phyloP scores from a whole-genome alignment of 2,888 invertebrate genomes.

The Chrysomela aeneicollis region DNA sequence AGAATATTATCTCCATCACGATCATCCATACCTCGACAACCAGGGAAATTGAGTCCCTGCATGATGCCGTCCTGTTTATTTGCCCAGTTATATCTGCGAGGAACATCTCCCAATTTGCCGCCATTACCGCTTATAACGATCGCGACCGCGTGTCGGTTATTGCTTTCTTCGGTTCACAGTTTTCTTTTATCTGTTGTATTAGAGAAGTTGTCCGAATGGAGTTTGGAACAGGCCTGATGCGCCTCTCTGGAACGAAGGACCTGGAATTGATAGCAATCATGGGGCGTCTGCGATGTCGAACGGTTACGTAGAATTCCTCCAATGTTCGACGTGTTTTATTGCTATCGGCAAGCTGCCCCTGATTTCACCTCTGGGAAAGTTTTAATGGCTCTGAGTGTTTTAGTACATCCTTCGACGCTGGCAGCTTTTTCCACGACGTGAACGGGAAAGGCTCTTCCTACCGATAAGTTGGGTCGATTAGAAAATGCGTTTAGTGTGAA shows the following conservation, averaged over 20 bases:
- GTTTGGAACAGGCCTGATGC: conserved; percentile 44
- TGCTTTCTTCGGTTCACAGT: conserved; percentile 56
- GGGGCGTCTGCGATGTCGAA: conserved; percentile 28
- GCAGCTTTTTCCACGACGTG: not conserved
- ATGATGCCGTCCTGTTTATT: too few species aligned
- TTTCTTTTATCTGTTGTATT: conserved; percentile 55
- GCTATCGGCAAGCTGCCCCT: conserved; percentile 13
- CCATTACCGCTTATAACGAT: conserved; percentile 57
- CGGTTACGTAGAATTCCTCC: conserved; percentile 16
- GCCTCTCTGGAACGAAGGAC: conserved; percentile 20
- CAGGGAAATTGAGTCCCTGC: too few species aligned
- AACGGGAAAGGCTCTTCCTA: not conserved
- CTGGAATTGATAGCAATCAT: conserved; percentile 33
- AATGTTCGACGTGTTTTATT: conserved; percentile 20
- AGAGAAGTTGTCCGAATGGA: conserved; percentile 48
- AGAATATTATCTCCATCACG: too few species aligned
- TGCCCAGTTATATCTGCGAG: conserved; percentile 46
- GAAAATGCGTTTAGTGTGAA: too few species aligned
- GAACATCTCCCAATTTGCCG: conserved; percentile 46
- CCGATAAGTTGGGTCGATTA: too few species aligned
- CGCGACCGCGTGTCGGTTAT: conserved; percentile 57
- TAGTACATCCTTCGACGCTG: not conserved
- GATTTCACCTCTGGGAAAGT: conserved; percentile 16
- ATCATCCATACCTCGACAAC: too few species aligned
- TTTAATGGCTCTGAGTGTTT: not conserved